Base-by-base conservation (phyloP, 2,113 vertebrate genomes). In the Condylura cristata region DNA sequence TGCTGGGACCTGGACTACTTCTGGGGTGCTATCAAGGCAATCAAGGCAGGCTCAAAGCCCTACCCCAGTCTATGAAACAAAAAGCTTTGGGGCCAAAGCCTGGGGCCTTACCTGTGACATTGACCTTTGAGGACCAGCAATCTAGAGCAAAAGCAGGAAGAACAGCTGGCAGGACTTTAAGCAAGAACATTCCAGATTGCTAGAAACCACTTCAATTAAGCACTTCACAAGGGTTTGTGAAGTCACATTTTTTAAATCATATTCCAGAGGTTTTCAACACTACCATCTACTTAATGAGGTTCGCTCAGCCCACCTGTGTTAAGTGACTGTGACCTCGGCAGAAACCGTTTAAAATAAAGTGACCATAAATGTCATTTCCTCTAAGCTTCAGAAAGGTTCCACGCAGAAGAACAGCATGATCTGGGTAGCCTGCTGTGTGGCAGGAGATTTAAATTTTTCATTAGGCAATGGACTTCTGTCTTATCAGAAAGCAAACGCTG, bases 261-360 rank as follows among this genome's bases (percentile, higher is more conserved):
- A 89, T 28, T 68, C 46, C 53, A 86, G n/a, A 94, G 34, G 41
- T 60, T 91, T 91, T 85, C 30, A 88, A 84, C 93, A 94, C 63
- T 76, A 80, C 37, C 10, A 86, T 32, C 30, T 51, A 22, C 53
- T 75, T 76, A 70, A 79, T 74, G 48, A 90, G 76, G 63, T 61
- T 84, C 37, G 41, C 46, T 63, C 68, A 87, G 48, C n/a, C 75
- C 20, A 41, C 71, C 24, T 39, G 10, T 39, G 63, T 46, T 90
- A 89, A 86, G 56, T 93, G 51, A 34, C 24, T 84, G 91, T 88
- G n/a, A 34, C 96, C 51, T 48, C 48, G 83, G 32, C 8, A 95
- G 76, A 94, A 96, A 96, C 61, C 37, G 81, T 94, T 63, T 84
- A 89, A 44, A 92, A 93, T 89, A 6, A 96, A 68, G 46, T 48